A percentile compares a stretch with the other conserved stretches of the same genome.
Conservation (phyloP, 2,888 invertebrate species). For the Epicampocera succincta region DNA sequence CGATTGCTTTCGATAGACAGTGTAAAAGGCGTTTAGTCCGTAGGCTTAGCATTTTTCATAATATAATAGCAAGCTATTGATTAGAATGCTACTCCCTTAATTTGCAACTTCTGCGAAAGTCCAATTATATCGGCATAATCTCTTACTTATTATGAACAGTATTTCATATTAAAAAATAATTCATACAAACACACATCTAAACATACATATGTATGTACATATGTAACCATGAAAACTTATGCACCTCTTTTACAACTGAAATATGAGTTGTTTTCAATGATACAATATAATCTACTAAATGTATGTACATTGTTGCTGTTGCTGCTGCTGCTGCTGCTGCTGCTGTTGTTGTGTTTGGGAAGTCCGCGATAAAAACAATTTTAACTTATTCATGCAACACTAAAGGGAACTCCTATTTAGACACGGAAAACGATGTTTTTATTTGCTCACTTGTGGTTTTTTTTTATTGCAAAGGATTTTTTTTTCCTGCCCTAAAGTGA, state of each 20-base stretch:
- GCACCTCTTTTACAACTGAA: conserved; percentile 42
- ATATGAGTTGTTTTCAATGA: conserved; percentile 50
- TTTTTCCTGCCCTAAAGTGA: conserved; percentile 10
- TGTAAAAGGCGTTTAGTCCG: no score
- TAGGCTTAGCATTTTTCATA: no score
- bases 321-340: neutral
- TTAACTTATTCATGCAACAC: conserved; percentile 22
- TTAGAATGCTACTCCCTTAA: no score
- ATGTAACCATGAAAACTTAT: neutral
- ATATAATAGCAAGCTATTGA: no score
- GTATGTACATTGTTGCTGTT: conserved; percentile 7
- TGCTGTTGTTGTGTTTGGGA: neutral
- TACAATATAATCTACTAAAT: conserved; percentile 39
- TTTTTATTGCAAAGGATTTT: conserved; percentile 41
- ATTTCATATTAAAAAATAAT: conserved; percentile 4
- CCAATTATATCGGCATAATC: conserved; percentile 1
- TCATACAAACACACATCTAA: conserved; percentile 8
- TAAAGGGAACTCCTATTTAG: conserved; percentile 50
- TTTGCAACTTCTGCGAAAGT: conserved; percentile 3
- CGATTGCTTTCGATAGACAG: no score
- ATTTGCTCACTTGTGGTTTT: conserved; percentile 66
- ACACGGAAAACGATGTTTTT: conserved; percentile 38
- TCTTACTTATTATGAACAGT: neutral
- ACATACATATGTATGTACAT: neutral
- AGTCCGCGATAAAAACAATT: conserved; percentile 21